Evolutionary conservation across 2,113 vertebrate species (phyloP).

Genomic region (Copsychus sechellarum): DNA sequence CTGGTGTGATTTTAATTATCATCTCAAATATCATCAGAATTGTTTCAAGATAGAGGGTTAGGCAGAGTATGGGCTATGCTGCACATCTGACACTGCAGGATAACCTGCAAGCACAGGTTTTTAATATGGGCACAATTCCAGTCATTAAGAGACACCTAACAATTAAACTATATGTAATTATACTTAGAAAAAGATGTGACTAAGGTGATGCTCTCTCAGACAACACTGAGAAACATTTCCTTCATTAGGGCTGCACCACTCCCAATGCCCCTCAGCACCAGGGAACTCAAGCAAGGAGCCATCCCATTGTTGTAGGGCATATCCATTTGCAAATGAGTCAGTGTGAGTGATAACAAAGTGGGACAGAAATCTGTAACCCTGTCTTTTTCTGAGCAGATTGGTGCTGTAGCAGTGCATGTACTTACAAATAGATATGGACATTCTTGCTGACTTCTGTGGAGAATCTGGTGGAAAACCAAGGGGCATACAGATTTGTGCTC

Average conservation of each 20-base stretch:
- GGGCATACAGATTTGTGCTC: background rate
- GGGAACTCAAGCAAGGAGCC: background rate
- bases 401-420: background rate
- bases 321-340: background rate
- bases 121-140: background rate
- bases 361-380: background rate
- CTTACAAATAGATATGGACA: background rate
- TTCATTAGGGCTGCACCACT: background rate
- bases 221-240: background rate
- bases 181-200: background rate
- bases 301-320: background rate
- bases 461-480: background rate
- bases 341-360: background rate
- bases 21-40: background rate
- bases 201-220: background rate
- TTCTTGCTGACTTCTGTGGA: background rate
- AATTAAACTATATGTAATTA: background rate
- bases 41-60: background rate
- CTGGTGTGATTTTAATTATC: background rate
- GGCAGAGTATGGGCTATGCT: rapidly evolving
- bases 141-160: background rate
- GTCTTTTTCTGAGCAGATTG: background rate
- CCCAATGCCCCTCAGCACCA: background rate
- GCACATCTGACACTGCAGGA: background rate
- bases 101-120: background rate